Percentiles rank a stretch among this genome's conserved stretches.
Evolutionary conservation across 1,140 invertebrate genomes (phyloP).

Genomic region (Pogonomyrmex barbatus): DNA sequence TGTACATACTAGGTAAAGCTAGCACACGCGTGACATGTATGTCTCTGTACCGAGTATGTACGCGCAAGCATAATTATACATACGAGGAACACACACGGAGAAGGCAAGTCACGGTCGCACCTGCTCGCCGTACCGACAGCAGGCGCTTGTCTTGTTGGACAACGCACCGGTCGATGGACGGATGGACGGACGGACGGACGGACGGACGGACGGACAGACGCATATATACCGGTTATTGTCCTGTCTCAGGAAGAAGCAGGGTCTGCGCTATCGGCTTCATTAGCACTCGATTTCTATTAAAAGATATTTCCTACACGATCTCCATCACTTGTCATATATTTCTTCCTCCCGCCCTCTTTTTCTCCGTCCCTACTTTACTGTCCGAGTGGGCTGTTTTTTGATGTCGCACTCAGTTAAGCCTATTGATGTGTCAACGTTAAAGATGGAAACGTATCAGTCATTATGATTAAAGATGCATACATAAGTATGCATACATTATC

Average conservation of each 20-base stretch:
- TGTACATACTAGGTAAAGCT: conserved; percentile 38
- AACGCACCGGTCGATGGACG: conserved; percentile 71
- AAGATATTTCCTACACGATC: conserved; percentile 69
- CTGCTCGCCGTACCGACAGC: conserved; percentile 78
- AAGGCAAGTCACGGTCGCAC: conserved; percentile 83
- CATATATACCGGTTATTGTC: conserved; percentile 75
- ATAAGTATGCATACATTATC: background rate
- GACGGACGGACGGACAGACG: conserved; percentile 69
- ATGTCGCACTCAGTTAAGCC: background rate
- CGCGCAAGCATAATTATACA: conserved; percentile 68
- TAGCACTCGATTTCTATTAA: conserved; percentile 72
- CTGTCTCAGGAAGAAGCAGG: conserved; percentile 67
- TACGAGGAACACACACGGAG: conserved; percentile 73
- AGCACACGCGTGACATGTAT: conserved; percentile 53
- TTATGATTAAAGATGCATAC: background rate
- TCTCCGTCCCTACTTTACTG: background rate
- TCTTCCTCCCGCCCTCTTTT: background rate
- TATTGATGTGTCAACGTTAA: background rate
- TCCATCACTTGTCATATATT: conserved; percentile 69
- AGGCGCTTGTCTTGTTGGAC: conserved; percentile 75
- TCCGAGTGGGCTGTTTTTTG: background rate
- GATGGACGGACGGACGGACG: conserved; percentile 48
- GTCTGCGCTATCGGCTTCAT: conserved; percentile 72
- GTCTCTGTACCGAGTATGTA: conserved; percentile 42
- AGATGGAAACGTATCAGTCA: background rate